phyloP scores from a whole-genome alignment of 2,888 invertebrate species.

The Drosophila austrosaltans region DNA sequence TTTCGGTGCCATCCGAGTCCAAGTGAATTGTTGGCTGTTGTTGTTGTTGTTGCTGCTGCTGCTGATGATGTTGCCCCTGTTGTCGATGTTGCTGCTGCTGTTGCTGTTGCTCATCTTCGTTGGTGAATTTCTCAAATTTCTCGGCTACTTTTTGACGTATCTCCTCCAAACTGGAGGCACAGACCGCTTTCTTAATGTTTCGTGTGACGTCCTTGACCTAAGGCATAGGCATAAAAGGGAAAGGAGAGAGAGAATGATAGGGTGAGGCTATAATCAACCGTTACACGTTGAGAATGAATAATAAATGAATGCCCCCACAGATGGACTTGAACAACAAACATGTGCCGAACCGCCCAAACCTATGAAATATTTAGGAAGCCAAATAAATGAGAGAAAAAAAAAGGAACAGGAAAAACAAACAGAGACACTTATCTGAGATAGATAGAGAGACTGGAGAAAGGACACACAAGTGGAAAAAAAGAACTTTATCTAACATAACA shows the following conservation, averaged over 20 bases:
- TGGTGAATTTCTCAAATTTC: conserved; percentile 86
- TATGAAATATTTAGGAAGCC: conserved; percentile 62
- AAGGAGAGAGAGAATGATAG: conserved; percentile 19
- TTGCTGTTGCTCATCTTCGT: conserved; percentile 78
- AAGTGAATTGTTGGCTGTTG: conserved; percentile 90
- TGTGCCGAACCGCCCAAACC: conserved; percentile 30
- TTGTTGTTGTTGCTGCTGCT: conserved; percentile 11
- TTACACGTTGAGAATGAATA: conserved; percentile 65
- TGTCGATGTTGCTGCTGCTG: background rate
- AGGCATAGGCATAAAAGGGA: conserved; percentile 6
- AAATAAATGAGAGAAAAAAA: conserved; percentile 30
- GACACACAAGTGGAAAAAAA: conserved; percentile 1
- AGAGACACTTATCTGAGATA: background rate
- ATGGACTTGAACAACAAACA: conserved; percentile 25
- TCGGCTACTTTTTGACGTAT: conserved; percentile 90
- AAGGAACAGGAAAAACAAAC: conserved; percentile 13
- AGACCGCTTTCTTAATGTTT: conserved; percentile 92
- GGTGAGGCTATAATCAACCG: conserved; percentile 48
- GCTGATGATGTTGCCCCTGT: background rate
- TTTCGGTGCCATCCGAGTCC: conserved; percentile 96
- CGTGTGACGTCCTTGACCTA: conserved; percentile 88
- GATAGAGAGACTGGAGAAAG: background rate
- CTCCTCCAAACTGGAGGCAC: conserved; percentile 91
- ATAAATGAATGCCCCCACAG: conserved; percentile 60
- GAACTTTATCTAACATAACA: conserved; percentile 11